phyloP scores from a whole-genome alignment of 1,140 invertebrate species.

The Streblospio benedicti region DNA sequence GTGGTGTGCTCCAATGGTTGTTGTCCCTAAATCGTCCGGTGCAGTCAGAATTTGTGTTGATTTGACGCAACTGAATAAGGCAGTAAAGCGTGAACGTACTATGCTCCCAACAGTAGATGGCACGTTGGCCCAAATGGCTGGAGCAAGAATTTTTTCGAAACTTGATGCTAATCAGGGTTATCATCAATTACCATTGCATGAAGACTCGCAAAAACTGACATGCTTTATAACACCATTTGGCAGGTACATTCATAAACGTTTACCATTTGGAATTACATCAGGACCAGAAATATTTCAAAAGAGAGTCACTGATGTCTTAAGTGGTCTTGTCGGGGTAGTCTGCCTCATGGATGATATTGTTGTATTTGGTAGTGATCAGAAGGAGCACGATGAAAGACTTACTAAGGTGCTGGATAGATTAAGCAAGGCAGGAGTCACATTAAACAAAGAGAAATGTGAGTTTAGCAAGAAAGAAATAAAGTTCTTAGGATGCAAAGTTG shows the following conservation, averaged over 20 bases:
- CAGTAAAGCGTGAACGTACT: constrained; percentile 18
- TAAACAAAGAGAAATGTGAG: constrained; percentile 35
- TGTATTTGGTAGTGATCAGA: neutral
- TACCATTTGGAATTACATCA: constrained; percentile 22
- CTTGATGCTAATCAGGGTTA: constrained; percentile 22
- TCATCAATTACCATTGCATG: constrained; percentile 19
- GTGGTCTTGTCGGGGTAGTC: constrained; percentile 35
- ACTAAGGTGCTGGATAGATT: constrained; percentile 32
- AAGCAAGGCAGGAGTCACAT: constrained; percentile 31
- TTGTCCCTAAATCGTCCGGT: constrained; percentile 19
- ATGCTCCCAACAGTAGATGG: constrained; percentile 24
- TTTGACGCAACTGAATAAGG: constrained; percentile 22
- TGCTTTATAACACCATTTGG: constrained; percentile 24
- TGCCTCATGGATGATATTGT: constrained; percentile 31
- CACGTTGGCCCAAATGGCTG: constrained; percentile 20
- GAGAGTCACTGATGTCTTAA: constrained; percentile 28
- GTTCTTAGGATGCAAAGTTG: constrained; percentile 9
- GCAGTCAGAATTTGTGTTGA: constrained; percentile 24
- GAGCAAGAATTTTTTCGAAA: constrained; percentile 25
- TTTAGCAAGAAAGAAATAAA: neutral
- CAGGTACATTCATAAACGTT: constrained; percentile 15
- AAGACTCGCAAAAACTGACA: constrained; percentile 23
- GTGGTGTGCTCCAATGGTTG: constrained; percentile 21
- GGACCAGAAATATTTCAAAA: constrained; percentile 36
- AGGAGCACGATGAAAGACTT: constrained; percentile 4